Evolutionary conservation across 2,888 invertebrate species (phyloP), one percentile per base, ranked within the genome.

Genomic region (Cantharis lateralis): DNA sequence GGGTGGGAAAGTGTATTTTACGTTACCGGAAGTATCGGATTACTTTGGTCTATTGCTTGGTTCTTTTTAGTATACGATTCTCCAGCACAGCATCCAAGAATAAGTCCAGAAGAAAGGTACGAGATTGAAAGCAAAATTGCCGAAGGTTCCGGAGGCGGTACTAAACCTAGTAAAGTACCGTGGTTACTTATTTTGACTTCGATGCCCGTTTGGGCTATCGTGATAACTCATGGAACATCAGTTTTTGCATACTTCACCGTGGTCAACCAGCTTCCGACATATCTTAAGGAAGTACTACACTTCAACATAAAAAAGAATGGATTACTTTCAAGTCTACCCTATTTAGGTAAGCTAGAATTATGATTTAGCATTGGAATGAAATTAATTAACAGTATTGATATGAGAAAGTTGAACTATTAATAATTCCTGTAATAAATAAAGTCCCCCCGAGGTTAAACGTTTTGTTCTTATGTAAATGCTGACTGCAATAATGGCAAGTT

Each of bases 1-100:
- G 96, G 97, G 11, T 97, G 97, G 97, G 93, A 95, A 81, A 95
- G 95, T 0, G 95, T 96, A 15, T 97, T 97, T 90, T 97, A 97
- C 87, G 91, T 95, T 79, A 96, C 96, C 74, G 95, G 94, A 83
- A 90, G 90, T 64, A 90, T 95, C 80, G 95, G 95, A 7, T 86
- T 95, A 70, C 84, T 93, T 79, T 98, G 97, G 97, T 95, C 95
- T 7, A 86, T 94, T 73, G 89, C 92, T 4, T 96, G 96, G 96
- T 95, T 95, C 88, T 89, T 93, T 0, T 90, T 96, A 68, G 92
- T 96, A 3, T 95, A 92, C 87, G 96, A 96, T 86, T 93, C 94
- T 0, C 96, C 96, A 0, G 93, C 93, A 0, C 91, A 93, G 76
- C 96, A 96, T 88, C 96, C 96, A 0, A 91, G 95, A 83, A 96